Conservation (phyloP, 2,113 vertebrate genomes). For the Anolis sagrei region DNA sequence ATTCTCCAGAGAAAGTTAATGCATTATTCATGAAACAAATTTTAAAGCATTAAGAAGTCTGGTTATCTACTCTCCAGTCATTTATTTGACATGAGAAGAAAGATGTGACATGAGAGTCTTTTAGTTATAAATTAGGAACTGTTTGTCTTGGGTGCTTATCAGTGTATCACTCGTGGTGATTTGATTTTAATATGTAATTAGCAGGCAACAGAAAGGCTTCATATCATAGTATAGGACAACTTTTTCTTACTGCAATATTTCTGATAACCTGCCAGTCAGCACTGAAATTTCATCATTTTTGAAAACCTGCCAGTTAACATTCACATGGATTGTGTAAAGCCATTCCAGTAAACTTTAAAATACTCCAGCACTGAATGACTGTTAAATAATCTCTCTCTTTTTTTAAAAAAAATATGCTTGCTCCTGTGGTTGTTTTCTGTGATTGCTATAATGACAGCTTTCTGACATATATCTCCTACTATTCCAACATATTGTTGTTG, state of each 20-base stretch:
- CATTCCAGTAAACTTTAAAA: too few relatives aligned
- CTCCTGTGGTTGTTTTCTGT: conserved; percentile 1
- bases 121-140: conserved; percentile 17
- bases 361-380: conserved; percentile 40
- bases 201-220: conserved; percentile 72
- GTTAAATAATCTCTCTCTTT: background rate
- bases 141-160: conserved; percentile 5
- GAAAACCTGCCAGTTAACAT: conserved; percentile 51
- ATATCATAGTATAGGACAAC: conserved; percentile 59
- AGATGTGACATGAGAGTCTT: background rate
- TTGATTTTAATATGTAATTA: conserved; percentile 69
- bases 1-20: background rate
- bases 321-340: conserved; percentile 30
- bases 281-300: conserved; percentile 62
- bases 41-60: background rate
- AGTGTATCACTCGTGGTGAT: conserved; percentile 40
- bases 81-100: background rate
- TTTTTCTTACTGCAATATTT: conserved; percentile 55
- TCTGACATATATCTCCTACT: background rate
- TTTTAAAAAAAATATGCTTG: background rate
- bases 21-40: background rate
- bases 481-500: conserved; percentile 16
- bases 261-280: conserved; percentile 33
- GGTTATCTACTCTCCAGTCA: background rate
- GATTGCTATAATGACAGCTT: background rate